Conservation (phyloP, 2,113 vertebrate genomes). For the Lates calcarifer region DNA sequence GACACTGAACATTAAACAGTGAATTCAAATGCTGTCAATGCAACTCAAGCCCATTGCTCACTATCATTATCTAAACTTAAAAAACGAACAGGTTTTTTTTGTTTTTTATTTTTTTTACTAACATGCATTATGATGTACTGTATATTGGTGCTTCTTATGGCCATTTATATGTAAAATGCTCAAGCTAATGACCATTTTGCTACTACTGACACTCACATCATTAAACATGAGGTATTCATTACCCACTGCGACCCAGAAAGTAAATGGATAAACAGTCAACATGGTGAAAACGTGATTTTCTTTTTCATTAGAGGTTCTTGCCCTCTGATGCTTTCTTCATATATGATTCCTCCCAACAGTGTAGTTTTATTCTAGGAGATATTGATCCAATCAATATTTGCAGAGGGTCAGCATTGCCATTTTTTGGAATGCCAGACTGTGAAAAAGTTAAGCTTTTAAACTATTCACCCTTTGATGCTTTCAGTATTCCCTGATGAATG, state of each 20-base stretch:
- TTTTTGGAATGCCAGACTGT: neutral
- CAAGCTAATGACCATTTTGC: no score
- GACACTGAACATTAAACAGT: conserved; percentile 9
- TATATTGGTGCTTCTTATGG: neutral
- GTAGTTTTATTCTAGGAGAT: conserved; percentile 2
- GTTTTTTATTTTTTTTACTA: neutral
- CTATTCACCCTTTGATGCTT: conserved; percentile 44
- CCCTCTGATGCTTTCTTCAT: neutral
- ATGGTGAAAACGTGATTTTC: neutral
- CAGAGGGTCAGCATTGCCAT: conserved; percentile 4
- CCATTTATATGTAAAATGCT: neutral
- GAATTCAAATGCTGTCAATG: neutral
- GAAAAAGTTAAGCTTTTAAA: conserved; percentile 43
- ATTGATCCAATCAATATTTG: conserved; percentile 34
- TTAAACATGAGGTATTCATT: neutral
- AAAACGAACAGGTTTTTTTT: neutral
- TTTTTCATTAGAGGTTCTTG: neutral
- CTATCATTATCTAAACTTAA: neutral
- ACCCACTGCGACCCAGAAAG: neutral
- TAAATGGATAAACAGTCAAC: conserved; percentile 6
- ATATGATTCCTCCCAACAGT: neutral
- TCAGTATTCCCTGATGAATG: conserved; percentile 40
- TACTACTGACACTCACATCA: neutral
- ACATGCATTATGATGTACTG: neutral
- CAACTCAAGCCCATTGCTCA: neutral